These are phyloP conservation scores for Coregonus suidteri DNA, from an alignment of 2,797 vertebrate genomes.

Conservation along the genomic window DNA sequence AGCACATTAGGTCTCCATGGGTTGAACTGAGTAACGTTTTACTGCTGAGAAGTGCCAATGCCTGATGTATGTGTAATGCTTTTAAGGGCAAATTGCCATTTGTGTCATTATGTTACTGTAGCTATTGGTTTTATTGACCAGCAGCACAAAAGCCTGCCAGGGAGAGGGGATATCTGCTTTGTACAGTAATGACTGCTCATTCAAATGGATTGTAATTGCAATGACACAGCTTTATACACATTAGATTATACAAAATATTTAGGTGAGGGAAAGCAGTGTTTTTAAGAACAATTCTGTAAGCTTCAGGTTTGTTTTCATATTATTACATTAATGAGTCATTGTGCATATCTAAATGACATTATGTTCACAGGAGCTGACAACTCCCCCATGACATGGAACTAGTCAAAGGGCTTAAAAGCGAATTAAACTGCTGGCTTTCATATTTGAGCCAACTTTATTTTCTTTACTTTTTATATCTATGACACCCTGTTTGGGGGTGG, in stretches of 20 bases:
- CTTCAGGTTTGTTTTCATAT: slow-evolving; percentile 19
- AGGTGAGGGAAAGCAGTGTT: slow-evolving; percentile 25
- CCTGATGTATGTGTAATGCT: slow-evolving; percentile 53
- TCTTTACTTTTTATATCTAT: slow-evolving; percentile 20
- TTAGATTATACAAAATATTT: slow-evolving; percentile 24
- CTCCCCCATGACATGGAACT: slow-evolving; percentile 32
- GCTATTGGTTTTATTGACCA: slow-evolving; percentile 51
- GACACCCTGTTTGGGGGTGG: too few species aligned
- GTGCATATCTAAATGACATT: slow-evolving; percentile 28
- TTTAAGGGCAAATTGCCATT: slow-evolving; percentile 46
- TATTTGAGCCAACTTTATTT: slow-evolving; percentile 8
- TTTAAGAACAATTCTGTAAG: slow-evolving; percentile 33
- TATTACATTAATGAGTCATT: slow-evolving; percentile 12
- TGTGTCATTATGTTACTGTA: slow-evolving; percentile 50
- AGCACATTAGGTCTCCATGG: slow-evolving; percentile 42
- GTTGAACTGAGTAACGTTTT: slow-evolving; percentile 57
- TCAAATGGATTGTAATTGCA: slow-evolving; percentile 38
- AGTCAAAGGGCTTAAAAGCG: slow-evolving; percentile 53
- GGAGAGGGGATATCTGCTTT: slow-evolving; percentile 23
- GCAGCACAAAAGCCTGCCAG: slow-evolving; percentile 37
- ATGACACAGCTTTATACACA: slow-evolving; percentile 15
- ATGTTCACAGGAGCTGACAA: slow-evolving; percentile 41
- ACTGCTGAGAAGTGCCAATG: slow-evolving; percentile 39
- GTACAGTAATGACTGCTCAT: slow-evolving; percentile 36
- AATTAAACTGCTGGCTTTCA: slow-evolving; percentile 48